These are phyloP conservation scores for Brachyhypopomus gauderio DNA, from an alignment of 2,113 vertebrate genomes.

Conservation along the genomic window DNA sequence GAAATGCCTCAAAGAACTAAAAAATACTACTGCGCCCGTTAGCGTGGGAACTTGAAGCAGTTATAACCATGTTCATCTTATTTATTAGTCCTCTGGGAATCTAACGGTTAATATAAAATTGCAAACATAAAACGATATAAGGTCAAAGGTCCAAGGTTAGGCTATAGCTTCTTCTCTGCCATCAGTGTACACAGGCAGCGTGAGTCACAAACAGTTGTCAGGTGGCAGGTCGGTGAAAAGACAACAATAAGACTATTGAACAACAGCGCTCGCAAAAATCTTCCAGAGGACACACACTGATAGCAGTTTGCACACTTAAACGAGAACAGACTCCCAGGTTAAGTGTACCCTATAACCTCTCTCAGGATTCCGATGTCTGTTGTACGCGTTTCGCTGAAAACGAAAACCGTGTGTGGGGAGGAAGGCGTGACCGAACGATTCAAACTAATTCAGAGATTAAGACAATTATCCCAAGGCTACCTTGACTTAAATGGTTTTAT, in stretches of 20 bases:
- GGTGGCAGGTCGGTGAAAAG: constrained; percentile 29
- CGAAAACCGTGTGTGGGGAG: not conserved
- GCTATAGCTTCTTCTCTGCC: constrained; percentile 17
- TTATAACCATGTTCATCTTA: constrained; percentile 27
- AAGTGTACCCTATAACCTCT: constrained; percentile 37
- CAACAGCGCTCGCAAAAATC: constrained; percentile 40
- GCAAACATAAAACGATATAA: constrained; percentile 37
- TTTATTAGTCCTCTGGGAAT: constrained; percentile 25
- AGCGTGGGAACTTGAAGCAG: constrained; percentile 24
- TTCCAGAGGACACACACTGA: constrained; percentile 45
- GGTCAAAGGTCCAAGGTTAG: constrained; percentile 21
- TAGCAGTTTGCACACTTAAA: constrained; percentile 44
- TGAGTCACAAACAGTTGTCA: constrained; percentile 24
- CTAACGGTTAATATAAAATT: constrained; percentile 27
- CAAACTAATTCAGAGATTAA: constrained; percentile 43
- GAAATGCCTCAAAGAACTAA: constrained; percentile 4
- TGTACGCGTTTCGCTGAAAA: constrained; percentile 27
- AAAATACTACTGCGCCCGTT: not conserved
- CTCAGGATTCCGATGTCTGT: constrained; percentile 7
- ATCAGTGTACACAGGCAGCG: constrained; percentile 24
- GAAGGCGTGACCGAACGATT: not conserved
- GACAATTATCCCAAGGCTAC: constrained; percentile 46
- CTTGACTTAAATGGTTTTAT: constrained; percentile 22
- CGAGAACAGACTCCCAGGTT: constrained; percentile 14
- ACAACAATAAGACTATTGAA: constrained; percentile 46